phyloP scores from a whole-genome alignment of 2,797 vertebrate genomes.

The Echiichthys vipera region DNA sequence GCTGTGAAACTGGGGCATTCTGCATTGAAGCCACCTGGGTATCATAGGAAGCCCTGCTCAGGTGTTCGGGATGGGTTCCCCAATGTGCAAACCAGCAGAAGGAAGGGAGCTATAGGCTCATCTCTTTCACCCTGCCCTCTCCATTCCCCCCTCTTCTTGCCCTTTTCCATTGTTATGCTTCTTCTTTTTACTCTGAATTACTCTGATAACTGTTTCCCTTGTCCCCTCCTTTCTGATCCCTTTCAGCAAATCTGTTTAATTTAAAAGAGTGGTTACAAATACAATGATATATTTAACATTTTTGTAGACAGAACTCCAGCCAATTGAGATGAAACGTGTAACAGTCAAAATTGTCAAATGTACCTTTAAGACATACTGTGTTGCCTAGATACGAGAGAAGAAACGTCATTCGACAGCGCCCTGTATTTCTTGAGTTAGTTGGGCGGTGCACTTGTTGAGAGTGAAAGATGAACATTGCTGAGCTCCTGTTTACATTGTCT shows the following conservation, averaged over 20 bases:
- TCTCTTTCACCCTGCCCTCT: constrained; percentile 39
- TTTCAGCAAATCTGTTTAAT: constrained; percentile 5
- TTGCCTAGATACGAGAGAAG: too few species aligned
- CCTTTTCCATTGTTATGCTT: constrained; percentile 6
- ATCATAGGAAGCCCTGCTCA: constrained; percentile 71
- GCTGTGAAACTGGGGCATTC: constrained; percentile 67
- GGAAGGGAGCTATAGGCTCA: constrained; percentile 39
- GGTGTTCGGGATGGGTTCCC: constrained; percentile 73
- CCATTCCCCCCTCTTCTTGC: constrained; percentile 3
- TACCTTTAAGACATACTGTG: too few species aligned
- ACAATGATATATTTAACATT: neutral
- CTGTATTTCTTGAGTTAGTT: too few species aligned
- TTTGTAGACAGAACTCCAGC: neutral
- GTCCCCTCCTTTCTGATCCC: neutral
- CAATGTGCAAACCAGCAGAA: constrained; percentile 66
- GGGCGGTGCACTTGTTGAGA: too few species aligned
- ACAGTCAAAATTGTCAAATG: too few species aligned
- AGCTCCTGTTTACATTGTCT: too few species aligned
- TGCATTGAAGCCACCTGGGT: constrained; percentile 64
- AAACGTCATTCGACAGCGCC: too few species aligned
- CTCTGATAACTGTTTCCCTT: constrained; percentile 17
- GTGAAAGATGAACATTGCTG: too few species aligned
- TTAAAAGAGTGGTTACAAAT: neutral
- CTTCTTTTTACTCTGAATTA: constrained; percentile 16
- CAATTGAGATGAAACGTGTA: too few species aligned